Conservation (phyloP, 2,113 vertebrate genomes). For the Tinamus guttatus region DNA sequence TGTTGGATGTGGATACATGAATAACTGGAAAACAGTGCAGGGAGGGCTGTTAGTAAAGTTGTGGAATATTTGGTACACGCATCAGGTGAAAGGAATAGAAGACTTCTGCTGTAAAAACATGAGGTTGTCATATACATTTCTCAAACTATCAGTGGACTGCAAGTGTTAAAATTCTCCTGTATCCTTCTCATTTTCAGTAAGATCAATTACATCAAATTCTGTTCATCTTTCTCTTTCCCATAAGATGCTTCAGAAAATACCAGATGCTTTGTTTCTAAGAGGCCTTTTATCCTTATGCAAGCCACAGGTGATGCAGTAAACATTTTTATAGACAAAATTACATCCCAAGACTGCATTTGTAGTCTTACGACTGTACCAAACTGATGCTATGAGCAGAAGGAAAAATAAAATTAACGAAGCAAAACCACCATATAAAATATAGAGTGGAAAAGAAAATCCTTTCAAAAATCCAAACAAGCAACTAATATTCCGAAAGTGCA, state of each 20-base stretch:
- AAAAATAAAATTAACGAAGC: neutral
- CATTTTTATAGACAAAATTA: neutral
- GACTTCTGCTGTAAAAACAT: neutral
- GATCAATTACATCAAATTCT: neutral
- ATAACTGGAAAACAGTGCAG: neutral
- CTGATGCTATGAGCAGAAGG: neutral
- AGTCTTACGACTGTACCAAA: neutral
- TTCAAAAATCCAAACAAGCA: neutral
- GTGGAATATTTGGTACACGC: neutral
- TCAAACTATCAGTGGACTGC: neutral
- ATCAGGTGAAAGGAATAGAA: neutral
- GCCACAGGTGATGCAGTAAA: neutral
- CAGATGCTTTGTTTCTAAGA: neutral
- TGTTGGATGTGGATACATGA: neutral
- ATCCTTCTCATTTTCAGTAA: neutral
- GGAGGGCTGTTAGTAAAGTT: neutral
- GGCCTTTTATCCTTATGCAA: neutral
- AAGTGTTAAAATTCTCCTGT: neutral
- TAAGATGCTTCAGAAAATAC: neutral
- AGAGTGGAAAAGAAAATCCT: neutral
- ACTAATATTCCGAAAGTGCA: neutral
- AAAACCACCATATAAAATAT: neutral
- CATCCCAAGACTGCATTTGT: neutral
- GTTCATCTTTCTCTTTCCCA: neutral
- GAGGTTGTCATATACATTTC: neutral